Percentiles rank a stretch among this genome's conserved stretches.
phyloP scores from a whole-genome alignment of 2,797 vertebrate genomes.

The Morus bassanus region DNA sequence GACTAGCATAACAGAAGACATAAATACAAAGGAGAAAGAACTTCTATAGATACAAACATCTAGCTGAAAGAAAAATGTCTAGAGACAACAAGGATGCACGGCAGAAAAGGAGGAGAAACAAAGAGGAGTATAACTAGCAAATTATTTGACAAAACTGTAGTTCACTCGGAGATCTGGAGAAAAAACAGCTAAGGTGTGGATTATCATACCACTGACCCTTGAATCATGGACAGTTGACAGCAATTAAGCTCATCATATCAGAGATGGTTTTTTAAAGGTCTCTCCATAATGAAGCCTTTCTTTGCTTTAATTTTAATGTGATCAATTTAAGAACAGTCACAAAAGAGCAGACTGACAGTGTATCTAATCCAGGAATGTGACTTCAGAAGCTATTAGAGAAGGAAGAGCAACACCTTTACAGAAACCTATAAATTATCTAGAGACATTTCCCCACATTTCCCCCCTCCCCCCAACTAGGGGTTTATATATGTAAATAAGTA shows the following conservation, averaged over 20 bases:
- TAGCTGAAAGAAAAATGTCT: neutral
- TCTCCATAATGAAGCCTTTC: neutral
- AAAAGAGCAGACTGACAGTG: neutral
- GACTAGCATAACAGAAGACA: neutral
- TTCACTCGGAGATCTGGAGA: fast-evolving
- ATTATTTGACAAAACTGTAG: fast-evolving
- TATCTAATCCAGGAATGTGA: neutral
- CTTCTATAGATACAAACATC: neutral
- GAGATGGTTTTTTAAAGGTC: fast-evolving
- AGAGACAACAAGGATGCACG: neutral
- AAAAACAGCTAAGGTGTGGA: neutral
- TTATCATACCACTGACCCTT: neutral
- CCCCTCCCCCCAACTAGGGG: fast-evolving
- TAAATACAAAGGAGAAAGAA: neutral
- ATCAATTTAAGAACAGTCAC: neutral
- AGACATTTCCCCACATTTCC: neutral
- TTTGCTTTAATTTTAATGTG: neutral
- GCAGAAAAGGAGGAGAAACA: neutral
- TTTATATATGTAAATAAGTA: neutral
- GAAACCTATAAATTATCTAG: neutral
- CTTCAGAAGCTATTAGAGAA: neutral
- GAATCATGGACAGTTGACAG: neutral
- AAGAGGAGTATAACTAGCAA: fast-evolving
- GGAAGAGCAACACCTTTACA: neutral
- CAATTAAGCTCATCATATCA: too few relatives aligned